These are phyloP conservation scores for Dynastes tityus DNA, from an alignment of 2,888 invertebrate species.

Conservation along the genomic window DNA sequence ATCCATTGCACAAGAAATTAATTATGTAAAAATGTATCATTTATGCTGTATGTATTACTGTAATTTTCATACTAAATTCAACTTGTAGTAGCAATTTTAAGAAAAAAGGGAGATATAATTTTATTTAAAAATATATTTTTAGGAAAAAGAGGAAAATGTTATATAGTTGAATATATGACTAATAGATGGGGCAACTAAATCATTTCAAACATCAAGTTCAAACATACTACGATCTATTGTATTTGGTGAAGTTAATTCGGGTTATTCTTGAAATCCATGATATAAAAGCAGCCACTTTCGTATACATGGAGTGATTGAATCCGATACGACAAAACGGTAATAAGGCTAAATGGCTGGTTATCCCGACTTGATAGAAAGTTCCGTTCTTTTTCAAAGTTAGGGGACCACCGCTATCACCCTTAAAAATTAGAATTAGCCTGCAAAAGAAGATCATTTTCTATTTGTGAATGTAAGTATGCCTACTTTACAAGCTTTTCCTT, in stretches of 20 bases:
- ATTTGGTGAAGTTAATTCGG: slow-evolving; percentile 64
- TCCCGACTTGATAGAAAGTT: slow-evolving; percentile 65
- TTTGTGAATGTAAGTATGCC: not conserved
- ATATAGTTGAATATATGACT: too few species aligned
- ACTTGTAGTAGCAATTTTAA: too few species aligned
- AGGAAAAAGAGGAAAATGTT: too few species aligned
- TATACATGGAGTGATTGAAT: slow-evolving; percentile 68
- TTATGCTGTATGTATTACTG: too few species aligned
- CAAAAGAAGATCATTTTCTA: not conserved
- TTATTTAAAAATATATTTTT: too few species aligned
- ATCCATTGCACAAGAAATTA: too few species aligned
- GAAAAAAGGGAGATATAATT: too few species aligned
- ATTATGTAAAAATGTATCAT: too few species aligned
- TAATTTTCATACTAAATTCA: too few species aligned
- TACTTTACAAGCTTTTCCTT: slow-evolving; percentile 69
- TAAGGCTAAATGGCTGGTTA: slow-evolving; percentile 67
- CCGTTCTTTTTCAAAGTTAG: slow-evolving; percentile 62
- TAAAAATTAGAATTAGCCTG: slow-evolving; percentile 53
- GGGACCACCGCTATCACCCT: slow-evolving; percentile 69
- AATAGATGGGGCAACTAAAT: too few species aligned
- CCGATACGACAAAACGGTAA: slow-evolving; percentile 65
- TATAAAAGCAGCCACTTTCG: slow-evolving; percentile 66
- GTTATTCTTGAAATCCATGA: slow-evolving; percentile 66
- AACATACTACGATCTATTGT: slow-evolving; percentile 53
- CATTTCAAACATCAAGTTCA: too few species aligned